Percentiles rank a stretch among this genome's conserved stretches.
phyloP scores from a whole-genome alignment of 2,113 vertebrate species.

The Eretmochelys imbricata region DNA sequence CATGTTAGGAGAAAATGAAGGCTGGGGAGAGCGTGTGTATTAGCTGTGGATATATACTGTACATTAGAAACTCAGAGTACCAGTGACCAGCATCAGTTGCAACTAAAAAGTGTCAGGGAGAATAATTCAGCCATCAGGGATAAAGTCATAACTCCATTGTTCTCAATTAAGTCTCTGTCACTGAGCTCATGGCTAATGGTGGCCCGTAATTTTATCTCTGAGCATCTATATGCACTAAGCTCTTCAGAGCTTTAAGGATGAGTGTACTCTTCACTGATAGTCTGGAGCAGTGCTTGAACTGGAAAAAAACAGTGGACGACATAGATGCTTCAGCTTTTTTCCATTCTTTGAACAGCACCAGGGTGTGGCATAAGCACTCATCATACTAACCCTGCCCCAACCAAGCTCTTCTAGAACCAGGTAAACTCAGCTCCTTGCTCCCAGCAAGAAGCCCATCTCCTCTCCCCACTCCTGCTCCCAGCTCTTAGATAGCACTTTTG shows the following conservation, averaged over 20 bases:
- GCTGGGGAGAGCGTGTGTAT: background rate
- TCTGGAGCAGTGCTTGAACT: background rate
- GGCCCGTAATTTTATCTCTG: background rate
- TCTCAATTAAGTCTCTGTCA: background rate
- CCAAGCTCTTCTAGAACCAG: background rate
- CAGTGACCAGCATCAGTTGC: background rate
- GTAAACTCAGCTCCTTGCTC: background rate
- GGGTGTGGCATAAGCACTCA: background rate
- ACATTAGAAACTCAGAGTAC: background rate
- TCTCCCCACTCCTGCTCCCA: background rate
- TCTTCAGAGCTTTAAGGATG: rapidly evolving
- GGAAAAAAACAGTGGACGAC: background rate
- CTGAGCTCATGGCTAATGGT: background rate
- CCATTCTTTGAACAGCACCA: background rate
- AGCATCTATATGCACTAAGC: background rate
- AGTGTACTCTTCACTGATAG: background rate
- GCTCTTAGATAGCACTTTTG: constrained; percentile 8
- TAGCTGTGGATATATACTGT: background rate
- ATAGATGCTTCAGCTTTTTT: background rate
- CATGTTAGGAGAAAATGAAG: background rate
- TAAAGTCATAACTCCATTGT: background rate
- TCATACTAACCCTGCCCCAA: background rate
- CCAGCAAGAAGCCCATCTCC: background rate
- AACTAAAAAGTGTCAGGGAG: background rate
- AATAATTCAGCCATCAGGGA: background rate